Evolutionary conservation across 2,113 vertebrate species (phyloP), one percentile per base, ranked within the genome.

Genomic region (Pelobates fuscus): DNA sequence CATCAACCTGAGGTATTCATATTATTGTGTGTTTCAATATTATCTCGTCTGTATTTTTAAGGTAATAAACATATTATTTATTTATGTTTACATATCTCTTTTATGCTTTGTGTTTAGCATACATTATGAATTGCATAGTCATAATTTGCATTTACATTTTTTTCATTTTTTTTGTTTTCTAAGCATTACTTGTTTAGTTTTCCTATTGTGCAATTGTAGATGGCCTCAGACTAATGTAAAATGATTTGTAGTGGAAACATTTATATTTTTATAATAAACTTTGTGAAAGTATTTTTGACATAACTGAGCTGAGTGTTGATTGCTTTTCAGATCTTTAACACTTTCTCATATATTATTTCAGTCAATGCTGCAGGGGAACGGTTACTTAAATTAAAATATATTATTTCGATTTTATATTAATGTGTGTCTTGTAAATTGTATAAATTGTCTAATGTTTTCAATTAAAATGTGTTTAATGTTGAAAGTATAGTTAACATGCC

Each of bases 231-330:
- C 95, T 99, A 97, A 98, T 98, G 95, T 98, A 96, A 96, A 96
- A 94, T 96, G 92, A 97, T 99, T 99, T 99, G 96, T 99, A 99
- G 96, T 98, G 95, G 94, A 96, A 96, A 96, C 96, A 95, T 97
- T 97, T 99, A 98, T 99, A 98, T 99, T 99, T 99, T 99, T 99
- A 97, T 98, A 99, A 98, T 99, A 99, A 99, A 98, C 95, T 94
- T 94, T 95, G 92, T 92, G 91, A 96, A 98, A 98, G 95, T 98
- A 97, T 98, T 98, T 98, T 96, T 94, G 94, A 95, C 94, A 96
- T 92, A 94, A 93, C 88, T 85, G 91, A 89, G 88, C 86, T 85
- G 62, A 79, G 85, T 89, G 81, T 82, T 91, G 85, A 84, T 91
- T 87, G 82, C 84, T 88, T 91, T 90, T 81, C 87, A 84, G 76